Evolutionary conservation across 1,140 invertebrate species (phyloP), one percentile per base, ranked within the genome.

Genomic region (Cephus cinctus): DNA sequence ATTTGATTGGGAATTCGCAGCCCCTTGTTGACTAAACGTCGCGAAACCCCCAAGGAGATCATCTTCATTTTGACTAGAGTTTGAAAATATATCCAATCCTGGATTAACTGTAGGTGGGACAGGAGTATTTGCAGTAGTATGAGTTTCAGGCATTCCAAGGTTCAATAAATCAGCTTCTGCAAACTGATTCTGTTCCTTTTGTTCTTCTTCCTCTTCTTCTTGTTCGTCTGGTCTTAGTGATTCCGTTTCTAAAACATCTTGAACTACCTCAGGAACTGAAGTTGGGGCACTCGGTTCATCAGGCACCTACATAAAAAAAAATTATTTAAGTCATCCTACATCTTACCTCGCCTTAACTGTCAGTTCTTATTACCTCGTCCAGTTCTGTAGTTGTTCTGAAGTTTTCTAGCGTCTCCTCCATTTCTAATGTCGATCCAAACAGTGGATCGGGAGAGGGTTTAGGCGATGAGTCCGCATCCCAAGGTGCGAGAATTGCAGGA

Each of bases 351-450:
- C n/a, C n/a, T n/a, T n/a, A n/a, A n/a, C n/a, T n/a, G n/a, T n/a
- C n/a, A n/a, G n/a, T n/a, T n/a, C n/a, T n/a, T n/a, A n/a, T 51
- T 35, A 63, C 66, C 49, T 65, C 54, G 32, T 50, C 52, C 5
- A 46, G 8, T 3, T 40, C 46, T 36, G 40, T 8, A 27, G 50
- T 22, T 5, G 54, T 62, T 49, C 86, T 83, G 67, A 90, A 92
- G 58, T 87, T 90, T 53, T 92, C 89, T 8, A 89, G 75, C 54
- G 85, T 86, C 67, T 92, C 89, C 36, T 92, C 88, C 70, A 87
- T 85, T 72, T 96, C 94, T 25, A 92, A 76, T 46, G 85, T 86
- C 1, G 85, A 87, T 11, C 85, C 85, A 65, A 95, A 96, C 0
- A 95, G 69, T 43, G 86, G 71, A 62, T 81, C 73, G 1, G 86